Percentiles rank a stretch among this genome's conserved stretches.
Conservation (phyloP, 2,797 vertebrate genomes). For the Erethizon dorsatum region DNA sequence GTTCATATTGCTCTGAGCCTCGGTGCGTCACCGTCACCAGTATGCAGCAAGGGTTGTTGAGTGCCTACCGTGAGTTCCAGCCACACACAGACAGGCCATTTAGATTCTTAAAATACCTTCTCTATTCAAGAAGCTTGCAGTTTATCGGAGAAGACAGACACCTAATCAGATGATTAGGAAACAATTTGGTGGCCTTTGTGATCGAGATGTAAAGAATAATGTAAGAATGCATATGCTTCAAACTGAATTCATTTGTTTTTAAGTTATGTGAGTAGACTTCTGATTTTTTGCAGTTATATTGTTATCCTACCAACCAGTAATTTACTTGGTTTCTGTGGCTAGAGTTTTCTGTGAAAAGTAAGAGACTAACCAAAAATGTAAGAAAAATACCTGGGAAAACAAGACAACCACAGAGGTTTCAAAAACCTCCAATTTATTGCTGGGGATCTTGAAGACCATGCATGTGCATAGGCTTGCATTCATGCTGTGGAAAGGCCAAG, state of each 20-base stretch:
- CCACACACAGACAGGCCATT: neutral
- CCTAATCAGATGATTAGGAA: constrained; percentile 15
- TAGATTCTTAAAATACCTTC: neutral
- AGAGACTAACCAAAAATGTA: neutral
- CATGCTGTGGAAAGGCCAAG: neutral
- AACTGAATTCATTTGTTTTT: constrained; percentile 18
- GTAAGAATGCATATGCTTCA: neutral
- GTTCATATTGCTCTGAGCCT: neutral
- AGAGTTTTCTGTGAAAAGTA: neutral
- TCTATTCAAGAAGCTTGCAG: neutral
- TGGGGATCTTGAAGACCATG: neutral
- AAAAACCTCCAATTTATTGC: neutral
- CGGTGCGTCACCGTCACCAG: neutral
- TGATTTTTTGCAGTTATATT: constrained; percentile 1
- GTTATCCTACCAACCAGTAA: neutral
- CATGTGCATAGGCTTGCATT: neutral
- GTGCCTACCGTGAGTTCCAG: neutral
- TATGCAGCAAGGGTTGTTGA: neutral
- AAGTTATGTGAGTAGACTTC: neutral
- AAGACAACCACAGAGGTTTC: neutral
- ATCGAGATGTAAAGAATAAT: neutral
- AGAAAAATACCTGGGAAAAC: neutral
- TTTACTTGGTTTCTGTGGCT: neutral
- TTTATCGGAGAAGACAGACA: neutral
- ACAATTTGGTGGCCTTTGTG: neutral